A percentile compares a stretch with the other conserved stretches of the same genome.
phyloP scores from a whole-genome alignment of 2,113 vertebrate genomes.

The Pangasianodon hypophthalmus region DNA sequence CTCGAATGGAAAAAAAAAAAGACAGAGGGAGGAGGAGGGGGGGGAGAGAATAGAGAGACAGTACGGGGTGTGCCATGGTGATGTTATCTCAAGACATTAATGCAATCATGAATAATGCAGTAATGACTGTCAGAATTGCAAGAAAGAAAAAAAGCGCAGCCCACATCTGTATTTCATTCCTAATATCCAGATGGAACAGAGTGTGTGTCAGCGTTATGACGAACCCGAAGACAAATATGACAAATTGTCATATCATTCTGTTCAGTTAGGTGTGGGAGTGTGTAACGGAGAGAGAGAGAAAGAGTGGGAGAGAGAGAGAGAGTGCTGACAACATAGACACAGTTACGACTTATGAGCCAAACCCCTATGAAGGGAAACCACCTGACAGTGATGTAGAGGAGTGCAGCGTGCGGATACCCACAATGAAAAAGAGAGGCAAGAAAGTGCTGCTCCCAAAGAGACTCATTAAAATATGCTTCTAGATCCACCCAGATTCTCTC shows the following conservation, averaged over 20 bases:
- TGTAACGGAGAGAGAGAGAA: neutral
- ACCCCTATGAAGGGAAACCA: conserved; percentile 64
- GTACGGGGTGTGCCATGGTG: conserved; percentile 65
- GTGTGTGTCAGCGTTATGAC: conserved; percentile 55
- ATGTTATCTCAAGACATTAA: conserved; percentile 84
- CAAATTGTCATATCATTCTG: conserved; percentile 74
- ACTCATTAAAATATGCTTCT: conserved; percentile 79
- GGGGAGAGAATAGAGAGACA: conserved; percentile 54
- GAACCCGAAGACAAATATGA: conserved; percentile 77
- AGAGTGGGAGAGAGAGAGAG: neutral
- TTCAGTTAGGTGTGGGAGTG: conserved; percentile 67
- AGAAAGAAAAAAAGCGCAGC: conserved; percentile 53
- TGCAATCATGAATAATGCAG: conserved; percentile 88
- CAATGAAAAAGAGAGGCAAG: conserved; percentile 45
- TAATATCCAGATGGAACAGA: conserved; percentile 58
- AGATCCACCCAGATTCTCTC: conserved; percentile 55
- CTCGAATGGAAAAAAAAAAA: conserved; percentile 14
- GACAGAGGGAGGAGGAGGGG: conserved; percentile 56
- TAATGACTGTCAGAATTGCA: conserved; percentile 83
- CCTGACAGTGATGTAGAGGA: conserved; percentile 69
- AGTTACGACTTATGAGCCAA: conserved; percentile 58
- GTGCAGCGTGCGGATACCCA: conserved; percentile 43
- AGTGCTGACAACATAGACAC: conserved; percentile 57
- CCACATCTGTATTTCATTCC: conserved; percentile 71
- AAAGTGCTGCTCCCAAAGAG: conserved; percentile 73